phyloP scores from a whole-genome alignment of 1,140 invertebrate genomes.

The silkworm (Bombyx mori) region DNA sequence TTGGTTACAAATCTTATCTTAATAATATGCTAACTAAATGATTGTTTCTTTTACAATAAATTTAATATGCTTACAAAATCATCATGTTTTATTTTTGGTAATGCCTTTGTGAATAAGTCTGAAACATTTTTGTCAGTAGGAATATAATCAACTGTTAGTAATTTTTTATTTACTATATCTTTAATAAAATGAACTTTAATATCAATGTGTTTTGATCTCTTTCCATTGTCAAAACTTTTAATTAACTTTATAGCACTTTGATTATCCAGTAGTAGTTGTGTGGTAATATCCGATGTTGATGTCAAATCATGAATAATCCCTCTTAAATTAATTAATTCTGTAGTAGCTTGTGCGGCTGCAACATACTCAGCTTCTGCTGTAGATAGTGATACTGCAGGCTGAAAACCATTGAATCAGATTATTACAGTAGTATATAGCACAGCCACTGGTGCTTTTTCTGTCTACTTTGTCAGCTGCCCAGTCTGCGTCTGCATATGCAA shows the following conservation, averaged over 20 bases:
- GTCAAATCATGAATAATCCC: not conserved
- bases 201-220: constrained; percentile 7
- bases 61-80: too few relatives aligned
- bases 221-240: constrained; percentile 1
- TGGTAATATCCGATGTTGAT: not conserved
- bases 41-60: too few relatives aligned
- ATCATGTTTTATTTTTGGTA: too few relatives aligned
- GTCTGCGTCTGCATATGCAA: not conserved
- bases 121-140: too few relatives aligned
- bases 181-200: constrained; percentile 9
- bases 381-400: not conserved
- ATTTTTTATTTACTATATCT: constrained; percentile 1
- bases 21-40: too few relatives aligned
- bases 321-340: not conserved
- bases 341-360: not conserved
- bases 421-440: constrained; percentile 4
- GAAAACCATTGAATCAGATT: constrained; percentile 3
- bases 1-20: too few relatives aligned
- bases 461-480: constrained; percentile 2
- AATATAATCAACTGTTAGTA: not conserved
- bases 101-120: too few relatives aligned
- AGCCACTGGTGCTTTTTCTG: constrained; percentile 4
- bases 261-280: not conserved
- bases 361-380: not conserved
- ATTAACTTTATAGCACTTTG: constrained; percentile 2